Evolutionary conservation across 2,888 invertebrate genomes (phyloP), one percentile per base, ranked within the genome.

Genomic region (Hemaris fuciformis): DNA sequence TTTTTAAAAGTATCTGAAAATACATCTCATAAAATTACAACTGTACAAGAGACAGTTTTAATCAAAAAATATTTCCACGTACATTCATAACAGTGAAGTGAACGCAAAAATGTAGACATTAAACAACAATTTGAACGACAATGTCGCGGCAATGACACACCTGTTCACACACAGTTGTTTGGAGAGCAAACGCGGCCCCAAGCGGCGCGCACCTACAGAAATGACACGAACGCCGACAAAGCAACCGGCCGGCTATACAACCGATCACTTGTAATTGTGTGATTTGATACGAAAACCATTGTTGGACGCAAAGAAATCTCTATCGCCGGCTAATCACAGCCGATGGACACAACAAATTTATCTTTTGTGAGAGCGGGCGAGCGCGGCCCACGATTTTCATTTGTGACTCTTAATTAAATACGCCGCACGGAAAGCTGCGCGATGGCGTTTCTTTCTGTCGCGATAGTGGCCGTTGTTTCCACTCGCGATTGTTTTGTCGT

Each of bases 231-330:
- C 73, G 83, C 89, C 91, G 91, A 89, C 91, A 90, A 90, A 91
- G 90, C 84, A 72, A 61, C 86, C 85, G 85, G 71, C 83, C 72
- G 74, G 70, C 79, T 78, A 81, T 78, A 85, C 84, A 81, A 74
- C 80, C 86, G 89, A 89, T 91, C 90, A 86, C 79, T 86, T 89
- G 86, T 92, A 92, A 92, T 92, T 91, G 92, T 92, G 87, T 87
- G 91, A 89, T 89, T 89, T 87, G 91, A 91, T 91, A 89, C 88
- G 82, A 89, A 90, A 91, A 89, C 85, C 88, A 87, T 91, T 91
- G 91, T 91, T 87, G 84, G 76, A 78, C 82, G 79, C 81, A 80
- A 82, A 81, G 83, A 87, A 88, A 88, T 85, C 87, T 89, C 85
- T 85, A 88, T 88, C 88, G 80, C 77, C 81, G 43, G 78, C 81